Percentiles rank a stretch among this genome's conserved stretches.
phyloP scores from a whole-genome alignment of 2,113 vertebrate genomes.

The Rynchops niger region DNA sequence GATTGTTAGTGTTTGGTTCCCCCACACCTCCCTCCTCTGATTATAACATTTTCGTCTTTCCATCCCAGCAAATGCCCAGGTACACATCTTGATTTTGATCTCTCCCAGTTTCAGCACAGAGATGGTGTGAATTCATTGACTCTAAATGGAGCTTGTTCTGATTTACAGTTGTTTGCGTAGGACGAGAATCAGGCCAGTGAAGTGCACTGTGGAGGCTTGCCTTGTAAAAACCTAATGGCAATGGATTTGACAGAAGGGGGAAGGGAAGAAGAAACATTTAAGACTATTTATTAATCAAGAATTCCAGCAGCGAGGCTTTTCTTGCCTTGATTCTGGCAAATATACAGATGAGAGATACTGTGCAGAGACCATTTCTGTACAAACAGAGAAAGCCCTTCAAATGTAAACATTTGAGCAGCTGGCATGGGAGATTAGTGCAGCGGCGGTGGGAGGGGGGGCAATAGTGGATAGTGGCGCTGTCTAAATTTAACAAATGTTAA shows the following conservation, averaged over 20 bases:
- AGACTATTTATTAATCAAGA: constrained; percentile 38
- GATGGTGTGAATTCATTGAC: background rate
- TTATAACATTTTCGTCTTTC: background rate
- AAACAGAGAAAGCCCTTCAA: constrained; percentile 36
- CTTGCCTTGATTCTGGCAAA: constrained; percentile 45
- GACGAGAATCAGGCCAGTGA: background rate
- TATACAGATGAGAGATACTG: constrained; percentile 35
- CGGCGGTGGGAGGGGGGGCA: background rate
- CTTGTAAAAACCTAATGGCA: constrained; percentile 17
- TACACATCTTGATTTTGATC: background rate
- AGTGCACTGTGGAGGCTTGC: background rate
- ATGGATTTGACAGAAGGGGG: background rate
- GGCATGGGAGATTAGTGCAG: background rate
- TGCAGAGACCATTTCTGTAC: constrained; percentile 31
- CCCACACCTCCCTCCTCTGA: background rate
- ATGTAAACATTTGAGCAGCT: constrained; percentile 47
- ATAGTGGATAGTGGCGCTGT: background rate
- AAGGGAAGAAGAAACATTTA: constrained; percentile 28
- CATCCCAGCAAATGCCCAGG: background rate
- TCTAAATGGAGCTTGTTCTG: background rate
- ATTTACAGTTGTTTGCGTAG: constrained; percentile 22
- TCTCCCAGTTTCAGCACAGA: background rate
- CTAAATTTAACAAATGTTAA: constrained; percentile 41
- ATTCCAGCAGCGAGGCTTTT: constrained; percentile 12
- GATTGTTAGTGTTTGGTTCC: background rate